phyloP scores from a whole-genome alignment of 2,113 vertebrate genomes.

The Sigmodon hispidus region DNA sequence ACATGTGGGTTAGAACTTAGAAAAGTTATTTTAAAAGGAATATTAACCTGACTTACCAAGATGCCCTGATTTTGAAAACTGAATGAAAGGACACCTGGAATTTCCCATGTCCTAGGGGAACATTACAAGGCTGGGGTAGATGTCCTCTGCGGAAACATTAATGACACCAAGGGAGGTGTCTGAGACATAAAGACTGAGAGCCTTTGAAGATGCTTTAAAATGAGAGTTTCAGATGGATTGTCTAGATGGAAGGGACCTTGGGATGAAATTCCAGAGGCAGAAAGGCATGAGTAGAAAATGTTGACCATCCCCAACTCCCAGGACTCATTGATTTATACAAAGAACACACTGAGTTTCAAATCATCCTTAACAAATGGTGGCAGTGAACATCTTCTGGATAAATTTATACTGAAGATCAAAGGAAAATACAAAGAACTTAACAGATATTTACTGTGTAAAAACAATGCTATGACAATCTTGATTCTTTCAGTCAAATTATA shows the following conservation, averaged over 20 bases:
- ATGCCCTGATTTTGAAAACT: not conserved
- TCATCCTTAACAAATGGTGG: not conserved
- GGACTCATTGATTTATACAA: not conserved
- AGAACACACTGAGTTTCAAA: not conserved
- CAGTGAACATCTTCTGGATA: not conserved
- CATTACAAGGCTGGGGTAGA: not conserved
- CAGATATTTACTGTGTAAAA: not conserved
- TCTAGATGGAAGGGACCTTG: not conserved
- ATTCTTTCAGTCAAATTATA: constrained; percentile 18
- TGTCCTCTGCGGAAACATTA: not conserved
- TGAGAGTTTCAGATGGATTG: not conserved
- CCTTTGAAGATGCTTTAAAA: not conserved
- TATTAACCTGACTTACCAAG: not conserved
- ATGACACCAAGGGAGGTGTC: not conserved
- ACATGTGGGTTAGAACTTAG: constrained; percentile 18
- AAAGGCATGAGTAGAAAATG: not conserved
- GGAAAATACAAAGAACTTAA: not conserved
- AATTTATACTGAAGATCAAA: constrained; percentile 13
- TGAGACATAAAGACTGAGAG: not conserved
- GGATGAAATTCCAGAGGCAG: not conserved
- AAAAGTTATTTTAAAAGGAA: not conserved
- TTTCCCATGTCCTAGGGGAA: not conserved
- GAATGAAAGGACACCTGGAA: not conserved
- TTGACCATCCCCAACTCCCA: not conserved
- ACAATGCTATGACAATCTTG: not conserved